Conservation (phyloP, 2,113 vertebrate species). For the Octodon degus region DNA sequence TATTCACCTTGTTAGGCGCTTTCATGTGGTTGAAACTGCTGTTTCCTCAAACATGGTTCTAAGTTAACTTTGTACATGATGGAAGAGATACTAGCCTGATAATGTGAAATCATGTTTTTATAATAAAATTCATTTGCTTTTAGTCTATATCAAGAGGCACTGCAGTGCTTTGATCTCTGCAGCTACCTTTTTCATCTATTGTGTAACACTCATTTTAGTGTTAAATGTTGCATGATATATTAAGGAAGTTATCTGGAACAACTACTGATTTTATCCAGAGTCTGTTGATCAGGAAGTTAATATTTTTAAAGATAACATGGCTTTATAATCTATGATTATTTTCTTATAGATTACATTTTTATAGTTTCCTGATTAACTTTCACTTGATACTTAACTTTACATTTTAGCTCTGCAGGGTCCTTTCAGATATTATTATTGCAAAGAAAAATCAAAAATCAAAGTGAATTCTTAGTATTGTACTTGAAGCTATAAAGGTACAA, state of each 20-base stretch:
- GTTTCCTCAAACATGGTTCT: constrained; percentile 4
- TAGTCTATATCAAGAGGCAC: constrained; percentile 9
- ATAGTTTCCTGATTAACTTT: constrained; percentile 80
- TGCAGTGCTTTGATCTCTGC: constrained; percentile 69
- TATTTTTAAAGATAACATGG: constrained; percentile 80
- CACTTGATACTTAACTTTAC: constrained; percentile 79
- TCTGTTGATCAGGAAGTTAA: constrained; percentile 78
- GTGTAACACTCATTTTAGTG: constrained; percentile 73
- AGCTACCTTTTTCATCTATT: constrained; percentile 73
- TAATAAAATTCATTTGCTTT: constrained; percentile 38
- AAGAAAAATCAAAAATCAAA: constrained; percentile 87
- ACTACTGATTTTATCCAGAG: constrained; percentile 80
- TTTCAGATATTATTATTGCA: constrained; percentile 85
- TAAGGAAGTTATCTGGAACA: constrained; percentile 80
- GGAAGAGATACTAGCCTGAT: not conserved
- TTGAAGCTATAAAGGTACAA: constrained; percentile 83
- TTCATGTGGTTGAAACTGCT: constrained; percentile 10
- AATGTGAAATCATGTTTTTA: not conserved
- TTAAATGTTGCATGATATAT: constrained; percentile 77
- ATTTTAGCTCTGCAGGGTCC: constrained; percentile 82
- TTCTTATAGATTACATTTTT: constrained; percentile 83
- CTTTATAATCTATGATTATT: constrained; percentile 84
- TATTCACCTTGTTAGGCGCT: not conserved
- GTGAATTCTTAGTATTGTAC: constrained; percentile 84
- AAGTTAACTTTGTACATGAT: not conserved